A percentile compares a stretch with the other conserved stretches of the same genome.
These are phyloP conservation scores for Ifrita kowaldi DNA, from an alignment of 2,113 vertebrate genomes.

Conservation along the genomic window DNA sequence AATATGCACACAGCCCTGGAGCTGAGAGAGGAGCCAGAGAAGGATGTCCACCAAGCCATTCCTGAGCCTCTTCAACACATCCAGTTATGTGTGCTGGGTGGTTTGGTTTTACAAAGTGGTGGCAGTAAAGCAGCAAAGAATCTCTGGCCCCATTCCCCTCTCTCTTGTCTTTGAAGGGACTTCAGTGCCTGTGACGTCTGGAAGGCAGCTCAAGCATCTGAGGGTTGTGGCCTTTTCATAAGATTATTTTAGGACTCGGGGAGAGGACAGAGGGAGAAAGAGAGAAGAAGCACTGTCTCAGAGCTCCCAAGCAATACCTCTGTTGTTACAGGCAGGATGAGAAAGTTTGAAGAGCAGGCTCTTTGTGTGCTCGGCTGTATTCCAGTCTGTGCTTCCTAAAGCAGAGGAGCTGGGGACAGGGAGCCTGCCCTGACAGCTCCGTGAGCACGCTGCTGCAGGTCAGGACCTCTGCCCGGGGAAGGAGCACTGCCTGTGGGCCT, in stretches of 20 bases:
- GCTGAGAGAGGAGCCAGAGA: neutral
- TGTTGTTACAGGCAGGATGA: neutral
- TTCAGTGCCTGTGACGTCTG: neutral
- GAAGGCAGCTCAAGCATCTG: neutral
- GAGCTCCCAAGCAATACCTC: neutral
- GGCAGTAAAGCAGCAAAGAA: neutral
- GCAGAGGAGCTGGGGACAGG: neutral
- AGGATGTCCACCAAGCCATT: neutral
- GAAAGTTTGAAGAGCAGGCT: neutral
- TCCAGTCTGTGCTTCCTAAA: neutral
- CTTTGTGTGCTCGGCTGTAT: neutral
- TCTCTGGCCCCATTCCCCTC: neutral
- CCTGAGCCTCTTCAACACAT: neutral
- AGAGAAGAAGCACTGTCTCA: neutral
- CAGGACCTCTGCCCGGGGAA: conserved; percentile 48
- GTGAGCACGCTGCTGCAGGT: neutral
- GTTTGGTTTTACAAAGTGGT: neutral
- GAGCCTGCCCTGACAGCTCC: conserved; percentile 21
- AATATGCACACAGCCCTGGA: neutral
- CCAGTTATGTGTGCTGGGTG: neutral
- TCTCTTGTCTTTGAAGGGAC: neutral
- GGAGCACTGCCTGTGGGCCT: conserved; percentile 43
- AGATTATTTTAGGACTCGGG: neutral
- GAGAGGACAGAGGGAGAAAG: neutral
- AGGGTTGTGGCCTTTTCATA: neutral